These are phyloP conservation scores for Microplitis deprimator DNA, from an alignment of 2,888 invertebrate species.

Conservation along the genomic window DNA sequence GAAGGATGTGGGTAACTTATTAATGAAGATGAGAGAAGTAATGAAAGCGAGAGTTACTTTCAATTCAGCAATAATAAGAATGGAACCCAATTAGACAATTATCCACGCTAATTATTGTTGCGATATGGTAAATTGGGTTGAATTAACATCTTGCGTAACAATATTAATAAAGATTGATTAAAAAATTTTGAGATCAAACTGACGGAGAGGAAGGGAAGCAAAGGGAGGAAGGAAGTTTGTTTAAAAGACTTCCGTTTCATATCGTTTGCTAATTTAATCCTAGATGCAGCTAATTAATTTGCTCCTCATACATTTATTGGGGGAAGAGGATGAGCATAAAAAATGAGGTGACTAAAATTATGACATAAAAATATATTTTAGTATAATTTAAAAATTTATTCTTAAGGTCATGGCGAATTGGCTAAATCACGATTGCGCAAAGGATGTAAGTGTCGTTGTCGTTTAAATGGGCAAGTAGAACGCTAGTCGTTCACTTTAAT, in stretches of 20 bases:
- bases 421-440: conserved; percentile 16
- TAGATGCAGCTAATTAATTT: background rate
- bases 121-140: conserved; percentile 55
- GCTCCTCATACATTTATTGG: background rate
- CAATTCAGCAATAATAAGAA: conserved; percentile 35
- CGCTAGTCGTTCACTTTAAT: conserved; percentile 18
- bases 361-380: too few species aligned
- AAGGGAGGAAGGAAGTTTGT: conserved; percentile 4
- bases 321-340: background rate
- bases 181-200: background rate
- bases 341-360: too few species aligned
- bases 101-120: conserved; percentile 60
- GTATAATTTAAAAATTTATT: background rate
- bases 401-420: conserved; percentile 16
- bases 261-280: background rate
- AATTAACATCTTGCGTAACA: conserved; percentile 51
- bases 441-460: background rate
- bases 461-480: conserved; percentile 11
- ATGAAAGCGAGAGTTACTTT: conserved; percentile 42
- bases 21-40: conserved; percentile 1
- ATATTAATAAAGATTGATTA: background rate
- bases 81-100: conserved; percentile 60
- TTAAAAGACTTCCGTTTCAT: background rate
- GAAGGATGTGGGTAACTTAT: background rate
- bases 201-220: background rate